Percentiles rank a stretch among this genome's conserved stretches.
Evolutionary conservation across 2,888 invertebrate genomes (phyloP).

Genomic region (Microctonus hyperodae): DNA sequence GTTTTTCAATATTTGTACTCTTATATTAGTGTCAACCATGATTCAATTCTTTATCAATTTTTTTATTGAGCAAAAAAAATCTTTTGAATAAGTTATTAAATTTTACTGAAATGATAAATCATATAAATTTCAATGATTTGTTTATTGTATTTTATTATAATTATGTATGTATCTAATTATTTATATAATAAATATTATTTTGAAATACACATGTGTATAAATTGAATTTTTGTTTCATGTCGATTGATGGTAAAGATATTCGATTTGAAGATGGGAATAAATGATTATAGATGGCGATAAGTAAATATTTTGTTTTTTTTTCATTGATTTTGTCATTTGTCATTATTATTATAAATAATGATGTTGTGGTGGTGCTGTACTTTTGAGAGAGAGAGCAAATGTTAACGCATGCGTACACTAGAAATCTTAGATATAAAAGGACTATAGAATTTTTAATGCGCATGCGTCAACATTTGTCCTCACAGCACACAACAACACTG

Average conservation of each 20-base stretch:
- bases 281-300: slow-evolving; percentile 6
- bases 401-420: no score
- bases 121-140: no score
- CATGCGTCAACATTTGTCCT: no score
- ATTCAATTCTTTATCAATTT: slow-evolving; percentile 5
- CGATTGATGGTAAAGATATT: slow-evolving; percentile 9
- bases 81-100: background rate
- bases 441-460: no score
- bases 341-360: no score
- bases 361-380: no score
- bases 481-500: no score
- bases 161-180: background rate
- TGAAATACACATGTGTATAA: background rate
- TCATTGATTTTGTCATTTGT: background rate
- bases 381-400: no score
- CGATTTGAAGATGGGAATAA: background rate
- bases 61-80: background rate
- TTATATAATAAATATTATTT: background rate
- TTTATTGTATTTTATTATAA: no score
- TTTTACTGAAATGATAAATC: no score
- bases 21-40: slow-evolving; percentile 30
- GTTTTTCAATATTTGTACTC: slow-evolving; percentile 29
- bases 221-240: background rate
- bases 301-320: background rate
- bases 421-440: no score